Percentiles rank a stretch among this genome's conserved stretches.
Conservation (phyloP, 2,797 vertebrate species). For the Gymnoscopelus microlampas region DNA sequence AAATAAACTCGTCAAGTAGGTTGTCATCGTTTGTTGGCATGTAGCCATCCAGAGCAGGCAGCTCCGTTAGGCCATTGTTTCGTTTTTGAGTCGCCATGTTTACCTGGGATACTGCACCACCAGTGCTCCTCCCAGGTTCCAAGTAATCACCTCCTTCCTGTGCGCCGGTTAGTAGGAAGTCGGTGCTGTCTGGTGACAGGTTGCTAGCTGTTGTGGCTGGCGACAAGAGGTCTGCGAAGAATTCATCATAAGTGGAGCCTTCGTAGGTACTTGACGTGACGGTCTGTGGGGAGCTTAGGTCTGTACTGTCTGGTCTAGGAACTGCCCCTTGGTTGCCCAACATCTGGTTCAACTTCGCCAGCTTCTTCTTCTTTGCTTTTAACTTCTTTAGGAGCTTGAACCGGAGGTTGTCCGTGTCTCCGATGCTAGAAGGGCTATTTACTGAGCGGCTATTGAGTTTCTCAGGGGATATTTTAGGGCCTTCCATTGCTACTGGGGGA, state of each 20-base stretch:
- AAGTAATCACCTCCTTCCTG: constrained; percentile 35
- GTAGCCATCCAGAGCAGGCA: constrained; percentile 28
- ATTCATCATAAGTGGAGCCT: constrained; percentile 76
- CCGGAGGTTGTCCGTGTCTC: constrained; percentile 84
- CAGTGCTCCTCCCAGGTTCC: neutral
- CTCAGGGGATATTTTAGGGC: constrained; percentile 35
- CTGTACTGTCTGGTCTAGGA: constrained; percentile 78
- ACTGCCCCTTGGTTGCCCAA: constrained; percentile 43
- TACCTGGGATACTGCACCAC: constrained; percentile 43
- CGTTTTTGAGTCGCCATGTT: constrained; percentile 24
- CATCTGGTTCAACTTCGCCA: constrained; percentile 85
- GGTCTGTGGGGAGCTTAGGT: constrained; percentile 63
- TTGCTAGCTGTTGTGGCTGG: constrained; percentile 76
- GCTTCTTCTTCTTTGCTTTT: constrained; percentile 92
- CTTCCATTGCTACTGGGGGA: neutral
- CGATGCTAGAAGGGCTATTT: constrained; percentile 40
- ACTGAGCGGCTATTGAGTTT: constrained; percentile 30
- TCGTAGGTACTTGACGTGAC: constrained; percentile 72
- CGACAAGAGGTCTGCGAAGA: constrained; percentile 88
- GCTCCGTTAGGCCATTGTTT: constrained; percentile 23
- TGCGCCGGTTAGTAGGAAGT: constrained; percentile 54
- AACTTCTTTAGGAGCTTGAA: constrained; percentile 90
- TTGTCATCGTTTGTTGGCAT: constrained; percentile 65
- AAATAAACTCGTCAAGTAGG: constrained; percentile 87
- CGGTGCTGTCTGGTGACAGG: constrained; percentile 82